Conservation (phyloP, 2,113 vertebrate species). For the Phrynosoma blainvillii region DNA sequence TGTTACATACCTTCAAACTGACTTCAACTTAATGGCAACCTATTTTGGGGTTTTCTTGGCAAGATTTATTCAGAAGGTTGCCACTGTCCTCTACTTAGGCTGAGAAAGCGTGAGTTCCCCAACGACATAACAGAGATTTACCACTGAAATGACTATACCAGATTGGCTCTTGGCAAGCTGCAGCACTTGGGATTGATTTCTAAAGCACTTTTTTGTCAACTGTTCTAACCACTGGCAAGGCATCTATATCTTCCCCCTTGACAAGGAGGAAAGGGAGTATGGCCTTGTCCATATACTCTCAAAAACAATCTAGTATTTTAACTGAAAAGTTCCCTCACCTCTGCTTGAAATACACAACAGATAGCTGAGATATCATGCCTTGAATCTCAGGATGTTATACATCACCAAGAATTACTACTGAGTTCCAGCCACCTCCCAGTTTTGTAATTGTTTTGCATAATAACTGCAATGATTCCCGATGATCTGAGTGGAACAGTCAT, state of each 20-base stretch:
- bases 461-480: neutral
- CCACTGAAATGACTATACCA: too few relatives aligned
- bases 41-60: too few relatives aligned
- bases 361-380: neutral
- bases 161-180: neutral
- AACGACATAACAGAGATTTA: neutral
- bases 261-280: neutral
- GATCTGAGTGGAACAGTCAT: neutral
- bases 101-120: too few relatives aligned
- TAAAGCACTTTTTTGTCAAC: neutral
- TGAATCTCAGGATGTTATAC: neutral
- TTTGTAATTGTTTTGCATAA: neutral
- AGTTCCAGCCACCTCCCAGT: neutral
- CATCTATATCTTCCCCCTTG: neutral
- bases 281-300: neutral
- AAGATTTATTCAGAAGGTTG: too few relatives aligned
- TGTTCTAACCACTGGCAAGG: neutral
- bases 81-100: too few relatives aligned
- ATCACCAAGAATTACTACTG: neutral
- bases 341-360: neutral
- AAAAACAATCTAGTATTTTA: neutral
- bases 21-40: too few relatives aligned
- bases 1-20: too few relatives aligned
- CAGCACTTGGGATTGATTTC: neutral
- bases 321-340: neutral